Evolutionary conservation across 1,140 invertebrate species (phyloP).

Genomic region (Achatina immaculata): DNA sequence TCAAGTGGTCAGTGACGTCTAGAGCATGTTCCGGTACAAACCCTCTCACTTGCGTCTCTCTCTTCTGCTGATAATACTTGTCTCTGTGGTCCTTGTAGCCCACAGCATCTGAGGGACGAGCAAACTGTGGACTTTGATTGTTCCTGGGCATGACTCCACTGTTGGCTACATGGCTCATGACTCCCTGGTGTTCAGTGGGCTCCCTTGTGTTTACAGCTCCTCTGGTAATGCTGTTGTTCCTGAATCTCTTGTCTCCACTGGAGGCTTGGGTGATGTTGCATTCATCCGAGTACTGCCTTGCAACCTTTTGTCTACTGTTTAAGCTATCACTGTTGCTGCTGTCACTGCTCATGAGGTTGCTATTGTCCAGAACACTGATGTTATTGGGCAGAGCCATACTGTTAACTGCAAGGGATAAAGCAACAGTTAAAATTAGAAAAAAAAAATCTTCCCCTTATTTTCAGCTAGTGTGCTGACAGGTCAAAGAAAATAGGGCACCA

Average conservation of each 20-base stretch:
- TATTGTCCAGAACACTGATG: conserved; percentile 11
- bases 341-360: conserved; percentile 5
- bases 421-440: background rate
- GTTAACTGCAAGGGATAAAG: background rate
- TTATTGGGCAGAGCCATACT: conserved; percentile 4
- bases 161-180: background rate
- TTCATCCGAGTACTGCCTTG: conserved; percentile 14
- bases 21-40: background rate
- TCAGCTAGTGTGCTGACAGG: too few relatives aligned
- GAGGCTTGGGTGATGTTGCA: background rate
- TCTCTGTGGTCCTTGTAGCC: background rate
- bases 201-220: background rate
- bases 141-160: background rate
- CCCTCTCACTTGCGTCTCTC: background rate
- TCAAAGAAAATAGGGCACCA: too few relatives aligned
- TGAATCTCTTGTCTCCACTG: background rate
- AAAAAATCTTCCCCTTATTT: too few relatives aligned
- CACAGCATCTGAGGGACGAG: background rate
- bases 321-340: conserved; percentile 18
- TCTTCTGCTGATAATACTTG: background rate
- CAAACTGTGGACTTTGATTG: background rate
- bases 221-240: background rate
- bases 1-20: background rate
- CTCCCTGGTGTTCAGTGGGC: background rate
- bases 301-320: background rate